Evolutionary conservation across 2,113 vertebrate species (phyloP), one percentile per base, ranked within the genome.

Genomic region (Amphiprion ocellaris): DNA sequence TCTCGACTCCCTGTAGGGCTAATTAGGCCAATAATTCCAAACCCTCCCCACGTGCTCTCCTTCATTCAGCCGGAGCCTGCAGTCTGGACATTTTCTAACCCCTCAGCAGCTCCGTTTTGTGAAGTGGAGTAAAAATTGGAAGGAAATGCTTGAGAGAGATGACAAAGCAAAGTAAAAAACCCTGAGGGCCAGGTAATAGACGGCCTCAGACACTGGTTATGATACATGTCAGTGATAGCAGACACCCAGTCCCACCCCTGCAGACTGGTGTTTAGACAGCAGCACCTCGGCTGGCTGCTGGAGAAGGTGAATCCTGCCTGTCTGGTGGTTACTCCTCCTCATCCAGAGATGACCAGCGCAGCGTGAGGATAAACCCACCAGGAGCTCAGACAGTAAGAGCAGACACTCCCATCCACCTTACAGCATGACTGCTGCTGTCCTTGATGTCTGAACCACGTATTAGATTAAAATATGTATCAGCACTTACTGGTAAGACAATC

Each of bases 401-500:
- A 60, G 69, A 68, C 62, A 66, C 60, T 47, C 39, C 56, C 78
- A 58, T 73, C 65, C 55, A n/a, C 77, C n/a, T 37, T 44, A 52
- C 60, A 80, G 61, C 37, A 19, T 26, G 68, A 58, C 70, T 70
- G 79, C 76, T 44, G 21, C 72, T 81, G 87, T 73, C 86, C 81
- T 90, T 88, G 83, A 79, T 28, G 46, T 87, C 81, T 66, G 67
- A 82, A 83, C 82, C 58, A 81, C 81, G 64, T 46, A 83, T 50
- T 56, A 33, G 80, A 89, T 84, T 74, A 53, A 90, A 91, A 88
- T 88, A 88, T 87, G 84, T 76, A 84, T 90, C 88, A 93, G 89
- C 87, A 93, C 78, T 87, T 93, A 90, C 83, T 82, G 84, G 88
- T 91, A 92, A 93, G 87, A 91, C 89, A 88, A 92, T 91, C 80